These are phyloP conservation scores for Phoebastria nigripes DNA, from an alignment of 2,797 vertebrate species.

Conservation along the genomic window DNA sequence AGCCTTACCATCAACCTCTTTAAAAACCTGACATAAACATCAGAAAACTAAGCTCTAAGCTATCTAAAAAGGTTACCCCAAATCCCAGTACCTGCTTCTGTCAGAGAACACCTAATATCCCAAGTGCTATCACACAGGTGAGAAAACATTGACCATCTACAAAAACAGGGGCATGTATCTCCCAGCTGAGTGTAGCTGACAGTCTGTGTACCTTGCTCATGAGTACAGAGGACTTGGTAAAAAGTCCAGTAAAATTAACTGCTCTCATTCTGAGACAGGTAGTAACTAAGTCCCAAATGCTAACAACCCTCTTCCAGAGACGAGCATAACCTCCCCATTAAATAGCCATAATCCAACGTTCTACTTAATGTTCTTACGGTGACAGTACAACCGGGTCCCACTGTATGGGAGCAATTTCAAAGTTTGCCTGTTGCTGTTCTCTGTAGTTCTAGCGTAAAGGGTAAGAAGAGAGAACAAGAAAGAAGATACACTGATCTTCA, in stretches of 20 bases:
- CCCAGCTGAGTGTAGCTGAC: not conserved
- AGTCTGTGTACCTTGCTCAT: not conserved
- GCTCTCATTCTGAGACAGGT: not conserved
- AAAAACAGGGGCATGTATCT: not conserved
- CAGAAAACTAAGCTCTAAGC: not conserved
- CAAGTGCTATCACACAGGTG: not conserved
- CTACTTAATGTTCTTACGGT: not conserved
- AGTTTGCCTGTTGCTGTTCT: not conserved
- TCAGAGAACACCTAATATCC: not conserved
- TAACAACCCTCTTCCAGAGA: not conserved
- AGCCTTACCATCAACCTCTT: not conserved
- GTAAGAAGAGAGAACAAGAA: not conserved
- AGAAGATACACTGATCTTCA: not conserved
- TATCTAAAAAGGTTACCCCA: not conserved
- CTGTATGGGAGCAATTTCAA: not conserved
- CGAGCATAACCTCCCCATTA: not conserved
- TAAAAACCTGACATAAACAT: not conserved
- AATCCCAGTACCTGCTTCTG: not conserved
- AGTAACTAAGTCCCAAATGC: not conserved
- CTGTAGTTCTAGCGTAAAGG: not conserved
- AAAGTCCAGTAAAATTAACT: not conserved
- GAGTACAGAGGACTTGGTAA: not conserved
- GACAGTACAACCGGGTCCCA: not conserved
- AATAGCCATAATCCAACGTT: not conserved
- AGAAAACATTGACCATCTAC: not conserved